Conservation (phyloP, 2,797 vertebrate species). For the Euphonia xanthogaster region DNA sequence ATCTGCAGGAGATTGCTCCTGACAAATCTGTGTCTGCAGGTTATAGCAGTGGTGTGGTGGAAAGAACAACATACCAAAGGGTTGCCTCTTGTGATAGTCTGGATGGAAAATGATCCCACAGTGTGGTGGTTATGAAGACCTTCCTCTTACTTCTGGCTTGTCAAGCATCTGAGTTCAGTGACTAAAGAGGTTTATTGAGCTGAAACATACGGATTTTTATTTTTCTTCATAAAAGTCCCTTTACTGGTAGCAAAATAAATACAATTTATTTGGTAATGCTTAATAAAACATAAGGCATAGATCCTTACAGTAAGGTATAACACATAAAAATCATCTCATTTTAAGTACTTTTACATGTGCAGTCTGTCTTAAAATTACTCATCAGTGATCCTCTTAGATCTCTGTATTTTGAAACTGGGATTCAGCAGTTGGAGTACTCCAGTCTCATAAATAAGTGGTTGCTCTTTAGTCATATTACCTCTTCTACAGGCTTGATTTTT, state of each 20-base stretch:
- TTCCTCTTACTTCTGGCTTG: background rate
- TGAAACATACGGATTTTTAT: background rate
- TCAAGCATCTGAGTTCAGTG: background rate
- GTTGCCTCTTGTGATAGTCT: background rate
- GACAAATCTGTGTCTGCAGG: background rate
- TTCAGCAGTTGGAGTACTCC: background rate
- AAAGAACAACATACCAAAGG: background rate
- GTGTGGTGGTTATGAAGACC: background rate
- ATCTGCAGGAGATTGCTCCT: background rate
- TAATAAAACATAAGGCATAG: background rate
- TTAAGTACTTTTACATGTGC: background rate
- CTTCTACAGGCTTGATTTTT: background rate
- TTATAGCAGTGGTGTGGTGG: background rate
- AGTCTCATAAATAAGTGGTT: background rate
- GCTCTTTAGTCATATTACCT: background rate
- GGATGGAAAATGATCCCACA: background rate
- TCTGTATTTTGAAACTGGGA: background rate
- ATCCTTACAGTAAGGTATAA: background rate
- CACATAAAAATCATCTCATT: background rate
- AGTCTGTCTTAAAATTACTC: background rate
- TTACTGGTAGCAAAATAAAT: background rate
- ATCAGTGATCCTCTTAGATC: background rate
- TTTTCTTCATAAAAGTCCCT: background rate
- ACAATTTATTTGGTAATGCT: background rate
- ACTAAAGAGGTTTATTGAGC: background rate